Evolutionary conservation across 2,113 vertebrate genomes (phyloP).

Genomic region (Tichodroma muraria): DNA sequence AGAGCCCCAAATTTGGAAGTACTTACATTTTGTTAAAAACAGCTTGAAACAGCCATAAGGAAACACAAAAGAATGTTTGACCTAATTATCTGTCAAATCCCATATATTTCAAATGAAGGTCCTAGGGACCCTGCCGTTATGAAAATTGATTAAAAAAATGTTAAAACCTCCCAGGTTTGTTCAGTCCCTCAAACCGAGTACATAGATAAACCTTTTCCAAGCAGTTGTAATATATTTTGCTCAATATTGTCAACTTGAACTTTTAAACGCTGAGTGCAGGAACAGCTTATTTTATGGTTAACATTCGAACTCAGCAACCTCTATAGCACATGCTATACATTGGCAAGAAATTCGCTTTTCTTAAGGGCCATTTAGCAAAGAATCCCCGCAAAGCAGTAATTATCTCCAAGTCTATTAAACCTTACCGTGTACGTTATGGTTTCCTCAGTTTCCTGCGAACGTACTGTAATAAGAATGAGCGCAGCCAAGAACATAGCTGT

Average conservation of each 20-base stretch:
- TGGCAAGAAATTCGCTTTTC: conserved; percentile 10
- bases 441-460: conserved; percentile 87
- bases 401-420: conserved; percentile 38
- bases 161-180: not conserved
- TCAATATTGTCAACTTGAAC: not conserved
- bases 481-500: conserved; percentile 80
- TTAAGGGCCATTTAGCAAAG: conserved; percentile 17
- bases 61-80: conserved; percentile 30
- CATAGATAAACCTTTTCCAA: not conserved
- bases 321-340: not conserved
- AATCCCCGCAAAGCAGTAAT: conserved; percentile 19
- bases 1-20: not conserved
- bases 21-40: not conserved
- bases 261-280: not conserved
- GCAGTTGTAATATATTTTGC: not conserved
- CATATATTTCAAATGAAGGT: not conserved
- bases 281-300: not conserved
- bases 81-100: conserved; percentile 6
- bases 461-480: conserved; percentile 76
- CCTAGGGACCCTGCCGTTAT: not conserved
- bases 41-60: not conserved
- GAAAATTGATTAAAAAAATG: not conserved
- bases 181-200: not conserved
- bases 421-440: conserved; percentile 93
- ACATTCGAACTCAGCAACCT: not conserved